Conservation (phyloP, 2,797 vertebrate genomes). For the Spheniscus humboldti region DNA sequence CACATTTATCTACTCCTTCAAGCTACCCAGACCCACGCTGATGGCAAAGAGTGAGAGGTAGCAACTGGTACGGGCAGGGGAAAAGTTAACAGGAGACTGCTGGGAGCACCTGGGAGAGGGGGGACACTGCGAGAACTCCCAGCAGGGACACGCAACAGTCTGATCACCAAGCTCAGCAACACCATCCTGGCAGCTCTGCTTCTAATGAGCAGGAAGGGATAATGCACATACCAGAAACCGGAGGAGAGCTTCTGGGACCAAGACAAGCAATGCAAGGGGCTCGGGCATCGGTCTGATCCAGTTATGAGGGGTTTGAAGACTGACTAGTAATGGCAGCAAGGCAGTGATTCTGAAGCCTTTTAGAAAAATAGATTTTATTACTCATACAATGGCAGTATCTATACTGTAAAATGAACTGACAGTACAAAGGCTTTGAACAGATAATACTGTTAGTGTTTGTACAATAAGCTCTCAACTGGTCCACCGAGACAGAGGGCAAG, state of each 20-base stretch:
- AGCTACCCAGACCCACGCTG: neutral
- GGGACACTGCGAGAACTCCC: neutral
- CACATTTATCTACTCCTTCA: neutral
- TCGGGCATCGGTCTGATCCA: neutral
- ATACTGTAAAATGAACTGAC: neutral
- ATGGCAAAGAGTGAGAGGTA: neutral
- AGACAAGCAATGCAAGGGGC: neutral
- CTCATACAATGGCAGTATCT: neutral
- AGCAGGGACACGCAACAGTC: neutral
- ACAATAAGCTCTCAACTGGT: neutral
- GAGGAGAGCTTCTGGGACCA: neutral
- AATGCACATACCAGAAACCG: rapidly evolving
- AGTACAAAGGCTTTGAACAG: neutral
- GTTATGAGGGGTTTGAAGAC: no score
- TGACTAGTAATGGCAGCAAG: neutral
- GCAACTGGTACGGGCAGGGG: no score
- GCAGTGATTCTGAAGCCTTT: neutral
- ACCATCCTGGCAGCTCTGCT: neutral
- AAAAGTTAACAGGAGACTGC: neutral
- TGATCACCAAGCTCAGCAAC: no score
- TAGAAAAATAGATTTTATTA: neutral
- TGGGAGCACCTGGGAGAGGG: neutral
- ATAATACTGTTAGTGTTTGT: neutral
- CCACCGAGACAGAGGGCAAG: no score
- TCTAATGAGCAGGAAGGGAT: neutral